Evolutionary conservation across 2,888 invertebrate species (phyloP), one percentile per base, ranked within the genome.

Genomic region (Malacosoma neustria): DNA sequence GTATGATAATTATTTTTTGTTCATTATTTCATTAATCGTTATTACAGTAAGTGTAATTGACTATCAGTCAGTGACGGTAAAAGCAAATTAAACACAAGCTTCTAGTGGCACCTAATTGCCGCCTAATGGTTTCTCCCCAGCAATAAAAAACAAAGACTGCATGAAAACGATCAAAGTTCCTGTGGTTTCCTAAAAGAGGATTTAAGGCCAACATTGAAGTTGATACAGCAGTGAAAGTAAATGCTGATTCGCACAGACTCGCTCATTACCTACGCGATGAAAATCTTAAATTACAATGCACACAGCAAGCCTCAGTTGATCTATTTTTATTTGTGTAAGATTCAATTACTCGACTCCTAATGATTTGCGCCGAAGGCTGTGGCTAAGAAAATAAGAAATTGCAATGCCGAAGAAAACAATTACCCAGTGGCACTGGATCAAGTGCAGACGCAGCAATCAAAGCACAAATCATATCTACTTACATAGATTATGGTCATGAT

Each of bases 241-340:
- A 73, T 69, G 69, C 61, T 61, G 66, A 72, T 74, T 77, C 66
- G 71, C 66, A 71, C 62, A 70, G 71, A 57, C 51, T 51, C 57
- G 54, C 72, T 76, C 75, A 80, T 76, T 76, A 75, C 66, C 64
- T 63, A 48, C 50, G 60, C 71, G 72, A 79, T 77, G 79, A 75
- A 77, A 77, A 79, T 77, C 69, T 73, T 62, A 79, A 80, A 82
- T 81, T 76, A 71, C 74, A 63, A 61, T 59, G 66, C 63, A 67
- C 73, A 71, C 72, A 62, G 67, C 60, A 64, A 58, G 58, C 54
- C 57, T 65, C 51, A 22, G 22, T 22, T 9, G 51, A 54, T 70
- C 66, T 72, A 63, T 70, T 79, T 75, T 79, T 77, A 70, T 81
- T 77, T 74, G 62, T 59, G 58, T 61, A 64, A 67, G 69, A 72